These are phyloP conservation scores for Petaurus breviceps DNA, from an alignment of 2,113 vertebrate genomes.

Conservation along the genomic window DNA sequence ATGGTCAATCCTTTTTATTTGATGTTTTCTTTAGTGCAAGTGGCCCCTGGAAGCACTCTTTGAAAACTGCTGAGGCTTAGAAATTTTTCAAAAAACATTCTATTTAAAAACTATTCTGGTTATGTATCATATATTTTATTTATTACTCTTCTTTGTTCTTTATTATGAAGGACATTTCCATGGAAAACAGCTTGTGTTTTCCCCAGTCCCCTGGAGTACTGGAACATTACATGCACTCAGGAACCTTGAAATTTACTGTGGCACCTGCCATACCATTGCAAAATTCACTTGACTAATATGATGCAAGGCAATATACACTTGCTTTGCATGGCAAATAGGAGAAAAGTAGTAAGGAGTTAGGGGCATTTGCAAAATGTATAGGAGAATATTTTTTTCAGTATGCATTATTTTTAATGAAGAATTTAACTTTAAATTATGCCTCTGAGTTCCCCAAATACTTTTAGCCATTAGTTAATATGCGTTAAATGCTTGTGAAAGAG, in stretches of 20 bases:
- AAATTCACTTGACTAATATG: constrained; percentile 6
- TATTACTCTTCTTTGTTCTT: constrained; percentile 36
- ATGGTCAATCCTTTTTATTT: constrained; percentile 60
- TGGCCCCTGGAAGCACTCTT: constrained; percentile 50
- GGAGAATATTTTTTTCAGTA: constrained; percentile 33
- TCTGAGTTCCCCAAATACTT: constrained; percentile 10
- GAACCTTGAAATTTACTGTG: constrained; percentile 35
- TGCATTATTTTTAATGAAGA: constrained; percentile 21
- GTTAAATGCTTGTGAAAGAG: background rate
- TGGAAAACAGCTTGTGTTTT: constrained; percentile 51
- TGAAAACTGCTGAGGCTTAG: constrained; percentile 53
- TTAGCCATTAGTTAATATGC: constrained; percentile 33
- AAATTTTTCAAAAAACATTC: constrained; percentile 55
- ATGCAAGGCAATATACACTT: background rate
- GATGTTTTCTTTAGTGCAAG: constrained; percentile 42
- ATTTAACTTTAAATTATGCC: constrained; percentile 13
- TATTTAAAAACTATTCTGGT: constrained; percentile 52
- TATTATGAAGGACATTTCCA: constrained; percentile 48
- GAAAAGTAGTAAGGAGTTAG: background rate
- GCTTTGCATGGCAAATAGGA: background rate
- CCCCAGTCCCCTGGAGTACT: constrained; percentile 5
- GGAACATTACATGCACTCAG: background rate
- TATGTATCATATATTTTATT: constrained; percentile 35
- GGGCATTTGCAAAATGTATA: background rate
- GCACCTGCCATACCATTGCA: background rate